Conservation (phyloP, 2,888 invertebrate genomes). For the Conops quadrifasciatus region DNA sequence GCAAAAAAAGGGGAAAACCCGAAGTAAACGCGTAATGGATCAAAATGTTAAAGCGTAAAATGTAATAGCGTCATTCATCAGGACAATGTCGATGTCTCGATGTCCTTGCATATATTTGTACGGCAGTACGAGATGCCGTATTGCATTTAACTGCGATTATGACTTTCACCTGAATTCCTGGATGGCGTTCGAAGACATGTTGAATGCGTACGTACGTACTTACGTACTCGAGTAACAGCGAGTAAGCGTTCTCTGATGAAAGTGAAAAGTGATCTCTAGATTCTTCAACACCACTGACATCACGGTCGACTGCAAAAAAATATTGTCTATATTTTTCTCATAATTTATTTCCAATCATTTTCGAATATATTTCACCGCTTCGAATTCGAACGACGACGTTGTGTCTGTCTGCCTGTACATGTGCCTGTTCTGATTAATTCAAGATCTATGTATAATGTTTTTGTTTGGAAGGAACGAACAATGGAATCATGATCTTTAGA, state of each 20-base stretch:
- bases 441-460: no score
- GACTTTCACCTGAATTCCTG: constrained; percentile 36
- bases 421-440: no score
- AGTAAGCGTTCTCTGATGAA: background rate
- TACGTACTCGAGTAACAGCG: background rate
- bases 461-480: background rate
- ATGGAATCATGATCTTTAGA: constrained; percentile 6
- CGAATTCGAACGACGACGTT: background rate
- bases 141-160: constrained; percentile 15
- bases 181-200: background rate
- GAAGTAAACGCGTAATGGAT: background rate
- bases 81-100: background rate
- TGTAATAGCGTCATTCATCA: background rate
- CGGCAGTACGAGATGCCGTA: constrained; percentile 19
- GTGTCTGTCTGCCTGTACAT: no score
- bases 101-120: constrained; percentile 22
- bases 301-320: no score
- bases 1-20: background rate
- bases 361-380: no score
- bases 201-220: background rate
- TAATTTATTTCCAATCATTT: no score
- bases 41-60: background rate
- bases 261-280: constrained; percentile 11
- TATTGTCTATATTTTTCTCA: no score
- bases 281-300: no score